Conservation (phyloP, 2,888 invertebrate species). For the Synanthedon myopaeformis region DNA sequence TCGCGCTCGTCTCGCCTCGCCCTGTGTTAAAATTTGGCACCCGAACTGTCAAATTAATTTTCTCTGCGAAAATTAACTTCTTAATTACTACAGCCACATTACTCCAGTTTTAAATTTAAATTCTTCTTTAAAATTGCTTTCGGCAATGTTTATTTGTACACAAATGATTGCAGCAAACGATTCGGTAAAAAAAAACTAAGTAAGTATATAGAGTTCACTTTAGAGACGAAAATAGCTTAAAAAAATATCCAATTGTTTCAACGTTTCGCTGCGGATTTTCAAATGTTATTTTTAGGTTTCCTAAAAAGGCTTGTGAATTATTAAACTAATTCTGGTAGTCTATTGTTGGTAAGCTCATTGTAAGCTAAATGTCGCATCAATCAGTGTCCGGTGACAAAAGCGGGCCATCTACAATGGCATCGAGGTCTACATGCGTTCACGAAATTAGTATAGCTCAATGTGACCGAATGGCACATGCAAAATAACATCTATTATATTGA, state of each 20-base stretch:
- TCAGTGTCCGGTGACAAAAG: constrained; percentile 46
- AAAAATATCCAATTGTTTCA: too few relatives aligned
- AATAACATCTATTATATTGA: too few relatives aligned
- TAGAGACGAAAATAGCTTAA: too few relatives aligned
- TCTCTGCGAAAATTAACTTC: not conserved
- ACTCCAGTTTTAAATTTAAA: too few relatives aligned
- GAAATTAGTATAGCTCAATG: constrained; percentile 1
- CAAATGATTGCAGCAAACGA: too few relatives aligned
- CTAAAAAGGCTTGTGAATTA: not conserved
- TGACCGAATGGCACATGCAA: too few relatives aligned
- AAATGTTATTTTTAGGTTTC: not conserved
- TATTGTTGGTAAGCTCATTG: not conserved
- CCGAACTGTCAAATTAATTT: not conserved
- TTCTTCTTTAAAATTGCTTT: too few relatives aligned
- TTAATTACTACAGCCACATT: not conserved
- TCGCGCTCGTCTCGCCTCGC: too few relatives aligned
- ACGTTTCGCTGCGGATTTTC: too few relatives aligned
- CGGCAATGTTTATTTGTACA: too few relatives aligned
- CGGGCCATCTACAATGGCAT: constrained; percentile 34
- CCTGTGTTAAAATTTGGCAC: not conserved
- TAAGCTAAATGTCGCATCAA: constrained; percentile 23
- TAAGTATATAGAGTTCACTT: too few relatives aligned
- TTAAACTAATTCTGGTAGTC: not conserved
- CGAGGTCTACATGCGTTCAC: constrained; percentile 11
- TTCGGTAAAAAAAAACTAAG: too few relatives aligned